Base-by-base conservation (phyloP, 1,140 invertebrate species). In the Gonioctena quinquepunctata region DNA sequence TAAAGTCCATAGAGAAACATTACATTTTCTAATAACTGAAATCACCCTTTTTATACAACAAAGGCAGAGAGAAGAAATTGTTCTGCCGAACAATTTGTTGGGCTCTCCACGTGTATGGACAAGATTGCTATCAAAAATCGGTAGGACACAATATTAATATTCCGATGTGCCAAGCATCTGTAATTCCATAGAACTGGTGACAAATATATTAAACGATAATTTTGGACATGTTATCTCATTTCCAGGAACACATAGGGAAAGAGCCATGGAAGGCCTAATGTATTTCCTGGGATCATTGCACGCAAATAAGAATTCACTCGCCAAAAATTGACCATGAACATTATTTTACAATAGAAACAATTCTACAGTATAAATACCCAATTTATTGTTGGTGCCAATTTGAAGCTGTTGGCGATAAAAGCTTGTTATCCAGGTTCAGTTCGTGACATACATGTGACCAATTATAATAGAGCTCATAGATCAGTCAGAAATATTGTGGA, bases 371-470 rank as follows among this genome's bases (percentile, higher is more conserved):
- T 42, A 8, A 42, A 42, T 42, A n/a, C n/a, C n/a, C 28, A 42
- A 7, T 13, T 42, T n/a, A 42, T 42, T 42, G 8, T 8, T 42
- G 8, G 8, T 42, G 28, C 28, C 8, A n/a, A 42, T 42, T 42
- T 13, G 8, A 42, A 42, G 28, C 8, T 42, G 8, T 7, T 42
- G 8, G 28, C 28, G 0, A 5, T 54, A n/a, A 75, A 77, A 68
- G 63, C 69, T 26, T 68, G 76, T 6, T 82, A 67, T 73, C 75
- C 77, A 23, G 80, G 81, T 6, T 70, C 68, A 18, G 61, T 59
- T 4, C n/a, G n/a, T n/a, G n/a, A n/a, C n/a, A n/a, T n/a, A n/a
- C n/a, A n/a, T n/a, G n/a, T n/a, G n/a, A n/a, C n/a, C n/a, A n/a
- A n/a, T n/a, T n/a, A n/a, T n/a, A n/a, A n/a, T n/a, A n/a, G n/a